Conservation (phyloP, 2,888 invertebrate genomes). For the Drosophila neoperkinsi region DNA sequence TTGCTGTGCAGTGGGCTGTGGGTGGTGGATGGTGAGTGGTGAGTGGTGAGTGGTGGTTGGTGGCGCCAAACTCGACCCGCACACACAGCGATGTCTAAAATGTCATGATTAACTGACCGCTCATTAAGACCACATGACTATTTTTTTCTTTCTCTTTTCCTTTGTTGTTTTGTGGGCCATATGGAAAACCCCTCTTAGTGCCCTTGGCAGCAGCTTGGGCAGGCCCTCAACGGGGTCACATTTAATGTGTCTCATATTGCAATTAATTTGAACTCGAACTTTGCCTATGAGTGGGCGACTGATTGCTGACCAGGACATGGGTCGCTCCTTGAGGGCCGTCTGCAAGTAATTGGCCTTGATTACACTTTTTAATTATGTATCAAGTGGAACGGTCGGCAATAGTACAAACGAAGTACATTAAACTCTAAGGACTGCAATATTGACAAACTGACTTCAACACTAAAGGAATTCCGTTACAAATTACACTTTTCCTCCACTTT, state of each 20-base stretch:
- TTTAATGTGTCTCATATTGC: constrained; percentile 76
- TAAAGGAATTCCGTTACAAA: neutral
- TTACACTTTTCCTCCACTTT: neutral
- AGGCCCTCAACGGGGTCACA: constrained; percentile 61
- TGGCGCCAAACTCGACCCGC: constrained; percentile 7
- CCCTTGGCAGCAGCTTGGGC: neutral
- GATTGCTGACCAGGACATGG: constrained; percentile 5
- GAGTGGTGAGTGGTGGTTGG: neutral
- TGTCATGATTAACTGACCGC: constrained; percentile 79
- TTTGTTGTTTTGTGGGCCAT: neutral
- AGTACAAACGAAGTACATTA: neutral
- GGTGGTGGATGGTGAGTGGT: neutral
- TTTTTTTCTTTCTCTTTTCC: constrained; percentile 6
- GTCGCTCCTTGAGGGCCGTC: constrained; percentile 46
- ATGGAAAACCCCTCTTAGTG: neutral
- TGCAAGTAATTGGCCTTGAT: constrained; percentile 68
- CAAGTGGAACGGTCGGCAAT: constrained; percentile 5
- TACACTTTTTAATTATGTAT: constrained; percentile 40
- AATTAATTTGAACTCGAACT: constrained; percentile 76
- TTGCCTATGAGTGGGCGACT: constrained; percentile 11
- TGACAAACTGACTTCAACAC: neutral
- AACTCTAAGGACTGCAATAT: neutral
- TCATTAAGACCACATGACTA: constrained; percentile 70
- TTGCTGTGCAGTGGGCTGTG: neutral
- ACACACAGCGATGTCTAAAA: constrained; percentile 44